A percentile compares a stretch with the other conserved stretches of the same genome.
These are phyloP conservation scores for Acrobasis suavella DNA, from an alignment of 2,888 invertebrate species.

Conservation along the genomic window DNA sequence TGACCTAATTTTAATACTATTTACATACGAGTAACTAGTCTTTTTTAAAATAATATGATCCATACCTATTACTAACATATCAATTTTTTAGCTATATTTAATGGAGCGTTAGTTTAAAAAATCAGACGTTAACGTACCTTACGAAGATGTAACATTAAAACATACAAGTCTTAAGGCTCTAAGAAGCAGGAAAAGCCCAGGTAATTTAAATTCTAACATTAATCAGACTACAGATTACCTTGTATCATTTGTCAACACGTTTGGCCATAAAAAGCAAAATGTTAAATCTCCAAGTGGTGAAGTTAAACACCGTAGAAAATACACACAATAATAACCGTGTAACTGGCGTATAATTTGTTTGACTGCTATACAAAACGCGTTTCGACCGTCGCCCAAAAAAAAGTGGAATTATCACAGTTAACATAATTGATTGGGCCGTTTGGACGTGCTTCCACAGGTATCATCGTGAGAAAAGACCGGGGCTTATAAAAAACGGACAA, in stretches of 20 bases:
- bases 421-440: constrained; percentile 78
- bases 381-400: constrained; percentile 45
- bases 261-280: not conserved
- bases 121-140: no score
- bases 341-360: constrained; percentile 73
- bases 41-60: no score
- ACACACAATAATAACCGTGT: constrained; percentile 60
- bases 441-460: constrained; percentile 73
- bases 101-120: no score
- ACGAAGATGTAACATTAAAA: no score
- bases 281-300: not conserved
- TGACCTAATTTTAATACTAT: no score
- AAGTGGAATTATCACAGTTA: constrained; percentile 76
- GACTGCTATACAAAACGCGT: constrained; percentile 58
- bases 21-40: no score
- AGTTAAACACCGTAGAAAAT: constrained; percentile 30
- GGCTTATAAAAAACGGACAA: constrained; percentile 62
- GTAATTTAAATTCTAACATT: not conserved
- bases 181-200: no score
- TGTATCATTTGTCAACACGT: constrained; percentile 7
- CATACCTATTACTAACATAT: no score
- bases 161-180: no score
- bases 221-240: not conserved
- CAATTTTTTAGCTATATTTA: no score
- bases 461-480: constrained; percentile 67